phyloP scores from a whole-genome alignment of 1,140 invertebrate genomes.

The Anastrepha obliqua region DNA sequence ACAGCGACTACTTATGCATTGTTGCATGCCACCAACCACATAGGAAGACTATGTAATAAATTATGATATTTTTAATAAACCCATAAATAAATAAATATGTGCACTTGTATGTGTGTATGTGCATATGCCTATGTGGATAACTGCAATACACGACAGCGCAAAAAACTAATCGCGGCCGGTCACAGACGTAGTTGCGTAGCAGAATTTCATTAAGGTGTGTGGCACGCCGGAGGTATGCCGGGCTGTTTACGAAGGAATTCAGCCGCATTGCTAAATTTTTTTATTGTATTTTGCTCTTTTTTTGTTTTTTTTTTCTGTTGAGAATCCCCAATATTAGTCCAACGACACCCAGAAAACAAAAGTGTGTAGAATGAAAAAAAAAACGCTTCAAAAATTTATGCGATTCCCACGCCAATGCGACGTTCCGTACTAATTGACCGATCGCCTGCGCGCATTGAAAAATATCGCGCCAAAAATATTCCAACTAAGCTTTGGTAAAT shows the following conservation, averaged over 20 bases:
- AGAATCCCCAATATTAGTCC: background rate
- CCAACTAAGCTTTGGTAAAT: background rate
- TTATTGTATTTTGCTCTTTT: background rate
- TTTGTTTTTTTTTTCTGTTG: background rate
- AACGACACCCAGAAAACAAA: background rate
- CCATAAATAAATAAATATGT: background rate
- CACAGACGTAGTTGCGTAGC: background rate
- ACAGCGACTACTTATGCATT: background rate
- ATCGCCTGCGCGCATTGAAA: background rate
- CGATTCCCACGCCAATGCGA: slow-evolving; percentile 30
- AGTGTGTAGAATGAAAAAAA: background rate
- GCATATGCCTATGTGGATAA: no score
- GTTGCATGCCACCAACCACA: background rate
- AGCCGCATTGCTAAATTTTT: background rate
- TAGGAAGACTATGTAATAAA: background rate
- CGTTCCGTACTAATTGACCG: background rate
- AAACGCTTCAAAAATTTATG: slow-evolving; percentile 9
- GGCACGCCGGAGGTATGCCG: background rate
- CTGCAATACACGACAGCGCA: background rate
- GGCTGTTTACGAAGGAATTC: background rate
- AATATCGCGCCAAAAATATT: background rate
- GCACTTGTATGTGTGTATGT: background rate
- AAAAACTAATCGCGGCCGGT: background rate
- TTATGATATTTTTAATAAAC: background rate
- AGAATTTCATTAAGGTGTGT: background rate